Percentiles rank a stretch among this genome's conserved stretches.
phyloP scores from a whole-genome alignment of 1,140 invertebrate genomes.

The Linepithema humile region DNA sequence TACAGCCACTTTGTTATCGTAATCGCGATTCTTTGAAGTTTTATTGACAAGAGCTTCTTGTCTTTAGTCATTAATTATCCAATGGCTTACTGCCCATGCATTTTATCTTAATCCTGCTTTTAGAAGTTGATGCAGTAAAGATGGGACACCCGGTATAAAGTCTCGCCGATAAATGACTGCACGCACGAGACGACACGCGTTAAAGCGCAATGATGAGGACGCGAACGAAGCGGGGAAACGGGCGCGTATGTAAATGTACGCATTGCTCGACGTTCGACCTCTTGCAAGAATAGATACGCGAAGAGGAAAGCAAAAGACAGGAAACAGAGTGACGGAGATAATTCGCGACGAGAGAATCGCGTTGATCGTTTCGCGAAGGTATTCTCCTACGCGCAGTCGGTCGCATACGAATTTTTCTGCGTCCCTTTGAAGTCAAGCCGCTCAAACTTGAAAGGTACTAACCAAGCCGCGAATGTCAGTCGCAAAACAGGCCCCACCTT shows the following conservation, averaged over 20 bases:
- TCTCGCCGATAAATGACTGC: conserved; percentile 42
- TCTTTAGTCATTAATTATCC: neutral
- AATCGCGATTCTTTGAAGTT: neutral
- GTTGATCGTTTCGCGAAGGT: conserved; percentile 58
- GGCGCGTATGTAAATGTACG: conserved; percentile 50
- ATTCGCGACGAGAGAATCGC: conserved; percentile 20
- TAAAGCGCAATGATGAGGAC: conserved; percentile 30
- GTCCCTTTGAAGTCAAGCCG: conserved; percentile 63
- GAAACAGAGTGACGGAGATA: neutral
- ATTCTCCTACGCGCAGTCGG: conserved; percentile 21
- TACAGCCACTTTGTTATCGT: neutral
- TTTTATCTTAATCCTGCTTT: neutral
- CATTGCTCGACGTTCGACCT: conserved; percentile 19
- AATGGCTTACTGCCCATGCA: too few relatives aligned
- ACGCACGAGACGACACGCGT: conserved; percentile 14
- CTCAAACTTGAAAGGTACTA: conserved; percentile 56
- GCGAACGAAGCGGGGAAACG: neutral
- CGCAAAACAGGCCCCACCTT: conserved; percentile 22
- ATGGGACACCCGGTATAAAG: conserved; percentile 13
- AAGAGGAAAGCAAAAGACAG: neutral
- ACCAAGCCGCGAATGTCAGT: conserved; percentile 52
- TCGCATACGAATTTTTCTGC: conserved; percentile 55
- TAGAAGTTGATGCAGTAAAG: too few relatives aligned
- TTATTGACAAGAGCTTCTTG: neutral
- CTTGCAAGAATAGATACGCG: conserved; percentile 9